Percentiles rank a stretch among this genome's conserved stretches.
Evolutionary conservation across 2,888 invertebrate genomes (phyloP).

Genomic region (Cenopis cana): DNA sequence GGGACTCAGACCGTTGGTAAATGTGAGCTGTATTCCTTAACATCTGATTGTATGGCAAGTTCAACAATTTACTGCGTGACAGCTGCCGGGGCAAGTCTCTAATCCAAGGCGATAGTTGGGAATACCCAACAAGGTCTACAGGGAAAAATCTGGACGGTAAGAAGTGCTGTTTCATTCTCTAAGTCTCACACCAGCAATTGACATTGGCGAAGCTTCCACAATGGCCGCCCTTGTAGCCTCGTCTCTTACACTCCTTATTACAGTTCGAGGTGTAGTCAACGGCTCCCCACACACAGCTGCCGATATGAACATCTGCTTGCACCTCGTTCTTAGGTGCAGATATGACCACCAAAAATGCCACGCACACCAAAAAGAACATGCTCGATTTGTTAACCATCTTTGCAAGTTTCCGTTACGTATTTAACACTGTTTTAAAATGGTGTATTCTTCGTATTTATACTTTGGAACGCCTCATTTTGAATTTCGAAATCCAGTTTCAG

Average conservation of each 20-base stretch:
- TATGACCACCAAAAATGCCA: constrained; percentile 53
- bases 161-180: neutral
- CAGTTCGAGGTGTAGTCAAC: constrained; percentile 55
- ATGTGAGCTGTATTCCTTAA: too few species aligned
- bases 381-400: constrained; percentile 10
- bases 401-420: neutral
- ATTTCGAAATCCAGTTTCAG: neutral
- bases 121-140: too few species aligned
- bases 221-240: constrained; percentile 49
- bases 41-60: too few species aligned
- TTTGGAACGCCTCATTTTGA: neutral
- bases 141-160: too few species aligned
- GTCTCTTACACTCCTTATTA: constrained; percentile 53
- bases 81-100: too few species aligned
- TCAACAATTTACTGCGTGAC: too few species aligned
- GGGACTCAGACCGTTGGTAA: too few species aligned
- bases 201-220: constrained; percentile 50
- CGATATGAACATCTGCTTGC: constrained; percentile 50
- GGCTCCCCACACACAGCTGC: constrained; percentile 57
- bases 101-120: too few species aligned
- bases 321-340: constrained; percentile 49
- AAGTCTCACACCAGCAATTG: constrained; percentile 16
- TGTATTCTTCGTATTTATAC: neutral
- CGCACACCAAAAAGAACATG: constrained; percentile 47
- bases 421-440: neutral